Conservation (phyloP, 2,797 vertebrate species). For the Poeciliopsis turneri region DNA sequence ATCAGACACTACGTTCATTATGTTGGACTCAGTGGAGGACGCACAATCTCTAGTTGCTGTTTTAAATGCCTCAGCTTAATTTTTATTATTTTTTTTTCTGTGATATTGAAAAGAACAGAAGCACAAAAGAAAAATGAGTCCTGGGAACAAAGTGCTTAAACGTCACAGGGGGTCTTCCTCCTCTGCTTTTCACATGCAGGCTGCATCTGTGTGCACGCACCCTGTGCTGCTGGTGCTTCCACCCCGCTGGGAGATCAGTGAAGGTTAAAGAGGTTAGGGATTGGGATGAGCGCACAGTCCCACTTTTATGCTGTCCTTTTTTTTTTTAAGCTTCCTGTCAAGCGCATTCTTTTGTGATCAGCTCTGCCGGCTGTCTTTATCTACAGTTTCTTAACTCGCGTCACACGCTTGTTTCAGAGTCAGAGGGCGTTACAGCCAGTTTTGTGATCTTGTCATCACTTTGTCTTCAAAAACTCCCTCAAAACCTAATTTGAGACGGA, state of each 20-base stretch:
- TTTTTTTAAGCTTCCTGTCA: constrained; percentile 29
- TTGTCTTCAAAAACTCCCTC: constrained; percentile 17
- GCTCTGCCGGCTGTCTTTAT: background rate
- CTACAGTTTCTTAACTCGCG: background rate
- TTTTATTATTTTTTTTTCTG: background rate
- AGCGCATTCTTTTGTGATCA: constrained; percentile 10
- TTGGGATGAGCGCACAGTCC: constrained; percentile 36
- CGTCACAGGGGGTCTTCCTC: constrained; percentile 58
- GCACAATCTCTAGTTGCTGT: constrained; percentile 12
- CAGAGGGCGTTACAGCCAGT: background rate
- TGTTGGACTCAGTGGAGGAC: background rate
- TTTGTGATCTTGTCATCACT: background rate
- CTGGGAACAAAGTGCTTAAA: constrained; percentile 60
- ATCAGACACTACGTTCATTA: constrained; percentile 7
- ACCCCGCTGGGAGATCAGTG: constrained; percentile 30
- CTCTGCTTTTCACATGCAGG: constrained; percentile 62
- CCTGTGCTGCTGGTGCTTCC: constrained; percentile 12
- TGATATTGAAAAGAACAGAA: constrained; percentile 36
- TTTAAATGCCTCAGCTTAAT: constrained; percentile 1
- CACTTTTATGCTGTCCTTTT: constrained; percentile 29
- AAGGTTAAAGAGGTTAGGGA: constrained; percentile 54
- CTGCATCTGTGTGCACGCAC: constrained; percentile 32
- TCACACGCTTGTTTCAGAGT: background rate
- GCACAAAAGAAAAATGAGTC: constrained; percentile 33
- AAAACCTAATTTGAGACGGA: constrained; percentile 34